Evolutionary conservation across 2,888 invertebrate genomes (phyloP).

Genomic region (Ypsolopha scabrella): DNA sequence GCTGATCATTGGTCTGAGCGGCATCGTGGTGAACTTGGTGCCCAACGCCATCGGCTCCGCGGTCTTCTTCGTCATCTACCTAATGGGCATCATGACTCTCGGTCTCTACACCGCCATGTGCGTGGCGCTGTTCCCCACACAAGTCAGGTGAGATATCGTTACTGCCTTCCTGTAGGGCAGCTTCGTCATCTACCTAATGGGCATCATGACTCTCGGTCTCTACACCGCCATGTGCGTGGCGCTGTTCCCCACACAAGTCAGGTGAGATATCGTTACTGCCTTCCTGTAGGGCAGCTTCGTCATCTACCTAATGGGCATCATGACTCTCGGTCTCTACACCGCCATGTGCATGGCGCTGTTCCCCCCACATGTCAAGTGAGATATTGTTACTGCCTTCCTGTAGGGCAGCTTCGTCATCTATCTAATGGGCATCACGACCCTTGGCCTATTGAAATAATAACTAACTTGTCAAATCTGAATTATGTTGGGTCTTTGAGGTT

Average conservation of each 20-base stretch:
- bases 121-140: constrained; percentile 67
- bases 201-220: constrained; percentile 33
- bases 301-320: too few relatives aligned
- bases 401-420: too few relatives aligned
- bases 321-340: constrained; percentile 50
- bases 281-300: too few relatives aligned
- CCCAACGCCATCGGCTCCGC: constrained; percentile 69
- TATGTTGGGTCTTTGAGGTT: too few relatives aligned
- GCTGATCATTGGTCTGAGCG: constrained; percentile 58
- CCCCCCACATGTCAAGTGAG: constrained; percentile 58
- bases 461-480: too few relatives aligned
- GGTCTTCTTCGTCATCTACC: constrained; percentile 51
- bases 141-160: constrained; percentile 30
- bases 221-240: constrained; percentile 64
- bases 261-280: constrained; percentile 19
- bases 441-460: too few relatives aligned
- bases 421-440: constrained; percentile 10
- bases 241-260: constrained; percentile 62
- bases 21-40: constrained; percentile 70
- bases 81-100: constrained; percentile 47
- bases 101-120: constrained; percentile 63
- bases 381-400: not conserved
- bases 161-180: too few relatives aligned
- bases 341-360: constrained; percentile 65
- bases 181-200: too few relatives aligned